Evolutionary conservation across 2,113 vertebrate species (phyloP), one percentile per base, ranked within the genome.

Genomic region (Paratilapia polleni): DNA sequence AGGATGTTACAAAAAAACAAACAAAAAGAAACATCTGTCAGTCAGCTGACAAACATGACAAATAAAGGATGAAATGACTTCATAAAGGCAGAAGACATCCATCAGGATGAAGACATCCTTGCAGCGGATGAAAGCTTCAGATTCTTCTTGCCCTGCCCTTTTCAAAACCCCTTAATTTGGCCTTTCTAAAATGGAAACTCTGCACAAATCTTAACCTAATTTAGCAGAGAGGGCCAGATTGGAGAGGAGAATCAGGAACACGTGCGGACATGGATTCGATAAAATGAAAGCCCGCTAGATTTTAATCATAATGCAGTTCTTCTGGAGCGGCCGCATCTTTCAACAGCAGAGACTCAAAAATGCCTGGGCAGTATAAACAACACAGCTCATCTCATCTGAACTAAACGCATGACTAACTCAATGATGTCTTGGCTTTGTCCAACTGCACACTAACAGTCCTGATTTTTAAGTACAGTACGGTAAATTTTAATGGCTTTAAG

Each of bases 161-260:
- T 84, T 81, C 49, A 56, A 83, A 93, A 88, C 58, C 86, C 83
- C 63, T 86, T 80, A 83, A 90, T 89, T 86, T 87, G 82, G 66
- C 75, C 13, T 13, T 87, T 83, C 68, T 93, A 90, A 95, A 94
- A 94, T 94, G 94, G 91, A 95, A 95, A 95, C 87, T 94, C 81
- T 79, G 64, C 66, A 77, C 66, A 84, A 90, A 89, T 2, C 85
- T 64, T 92, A 91, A 94, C 85, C 84, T 89, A 89, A 94, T 94
- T 94, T 94, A 78, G 76, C 75, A 64, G 36, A 78, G 75, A 83
- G 68, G 38, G 80, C 49, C 85, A 85, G 82, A 90, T 75, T 76
- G 79, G 66, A 90, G 85, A 91, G 81, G 88, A 73, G 84, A 93
- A 92, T 91, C 78, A 78, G 82, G 83, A 91, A 91, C 88, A 91